phyloP scores from a whole-genome alignment of 2,888 invertebrate species.

The Oasisia sp. region DNA sequence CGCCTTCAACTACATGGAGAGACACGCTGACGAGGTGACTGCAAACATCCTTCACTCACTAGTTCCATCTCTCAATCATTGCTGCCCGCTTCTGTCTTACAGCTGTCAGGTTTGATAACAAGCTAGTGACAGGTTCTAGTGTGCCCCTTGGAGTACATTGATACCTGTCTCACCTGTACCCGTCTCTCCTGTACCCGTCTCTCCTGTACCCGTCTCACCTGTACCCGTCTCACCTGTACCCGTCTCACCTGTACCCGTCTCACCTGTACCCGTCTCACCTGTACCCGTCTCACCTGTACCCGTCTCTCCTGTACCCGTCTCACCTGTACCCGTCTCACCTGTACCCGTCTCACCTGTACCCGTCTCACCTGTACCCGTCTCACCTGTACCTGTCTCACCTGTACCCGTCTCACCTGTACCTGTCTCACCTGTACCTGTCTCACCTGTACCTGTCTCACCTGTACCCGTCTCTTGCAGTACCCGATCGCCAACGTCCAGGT shows the following conservation, averaged over 20 bases:
- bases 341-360: slow-evolving; percentile 20
- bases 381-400: background rate
- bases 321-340: background rate
- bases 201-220: background rate
- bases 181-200: background rate
- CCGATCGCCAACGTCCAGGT: slow-evolving; percentile 49
- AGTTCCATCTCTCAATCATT: background rate
- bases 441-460: background rate
- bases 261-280: background rate
- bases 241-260: background rate
- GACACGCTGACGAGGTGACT: slow-evolving; percentile 76
- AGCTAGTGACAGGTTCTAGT: too few species aligned
- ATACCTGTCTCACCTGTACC: background rate
- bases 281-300: background rate
- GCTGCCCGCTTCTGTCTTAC: background rate
- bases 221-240: background rate
- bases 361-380: background rate
- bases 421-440: background rate
- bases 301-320: background rate
- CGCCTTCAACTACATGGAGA: slow-evolving; percentile 77
- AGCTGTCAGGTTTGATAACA: too few species aligned
- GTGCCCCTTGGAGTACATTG: too few species aligned
- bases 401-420: background rate
- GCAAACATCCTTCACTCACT: background rate
- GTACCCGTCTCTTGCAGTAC: slow-evolving; percentile 46